Conservation (phyloP, 2,797 vertebrate genomes). For the Lithobates sylvaticus region DNA sequence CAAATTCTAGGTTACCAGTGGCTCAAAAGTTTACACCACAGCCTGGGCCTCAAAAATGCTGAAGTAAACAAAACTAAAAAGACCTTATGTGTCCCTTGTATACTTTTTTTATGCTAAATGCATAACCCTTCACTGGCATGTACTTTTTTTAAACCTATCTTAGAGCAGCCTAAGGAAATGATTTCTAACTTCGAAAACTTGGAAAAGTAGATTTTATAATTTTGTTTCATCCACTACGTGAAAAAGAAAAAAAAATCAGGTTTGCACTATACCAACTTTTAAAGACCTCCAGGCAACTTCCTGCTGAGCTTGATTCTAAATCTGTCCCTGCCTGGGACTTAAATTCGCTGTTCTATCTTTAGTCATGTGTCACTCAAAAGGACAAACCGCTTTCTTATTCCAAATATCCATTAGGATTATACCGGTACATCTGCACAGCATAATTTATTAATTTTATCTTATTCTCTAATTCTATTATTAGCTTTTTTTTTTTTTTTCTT, state of each 20-base stretch:
- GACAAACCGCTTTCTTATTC: background rate
- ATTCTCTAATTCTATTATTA: constrained; percentile 1
- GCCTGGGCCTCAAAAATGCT: no score
- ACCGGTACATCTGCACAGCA: background rate
- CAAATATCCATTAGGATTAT: constrained; percentile 2
- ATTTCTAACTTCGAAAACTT: background rate
- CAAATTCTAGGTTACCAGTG: no score
- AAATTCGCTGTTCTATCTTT: background rate
- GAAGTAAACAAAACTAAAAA: no score
- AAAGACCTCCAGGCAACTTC: background rate
- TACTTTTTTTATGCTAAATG: no score
- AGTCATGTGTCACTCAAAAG: background rate
- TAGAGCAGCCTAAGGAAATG: background rate
- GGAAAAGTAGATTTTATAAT: background rate
- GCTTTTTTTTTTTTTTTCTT: background rate
- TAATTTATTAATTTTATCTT: background rate
- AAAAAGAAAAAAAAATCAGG: background rate
- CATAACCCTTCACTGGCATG: background rate
- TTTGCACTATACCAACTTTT: background rate
- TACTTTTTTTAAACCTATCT: background rate
- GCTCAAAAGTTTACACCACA: no score
- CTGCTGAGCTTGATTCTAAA: background rate
- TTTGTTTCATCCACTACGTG: background rate
- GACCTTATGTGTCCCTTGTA: no score
- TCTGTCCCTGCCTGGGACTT: background rate